A percentile compares a stretch with the other conserved stretches of the same genome.
These are phyloP conservation scores for Hipparchia semele DNA, from an alignment of 2,888 invertebrate species.

Conservation along the genomic window DNA sequence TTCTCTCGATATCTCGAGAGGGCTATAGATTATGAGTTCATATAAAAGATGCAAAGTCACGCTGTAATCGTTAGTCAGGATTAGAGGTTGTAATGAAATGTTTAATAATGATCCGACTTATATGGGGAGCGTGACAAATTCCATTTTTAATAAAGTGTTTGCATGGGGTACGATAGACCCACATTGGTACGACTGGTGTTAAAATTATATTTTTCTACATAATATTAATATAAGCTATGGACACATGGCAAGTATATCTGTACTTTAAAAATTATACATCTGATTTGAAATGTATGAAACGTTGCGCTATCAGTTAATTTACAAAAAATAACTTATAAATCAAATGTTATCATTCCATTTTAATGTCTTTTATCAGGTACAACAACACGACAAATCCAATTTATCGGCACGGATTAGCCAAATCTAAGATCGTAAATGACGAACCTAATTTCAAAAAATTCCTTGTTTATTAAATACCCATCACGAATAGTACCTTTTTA, in stretches of 20 bases:
- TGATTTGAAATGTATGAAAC: conserved; percentile 1
- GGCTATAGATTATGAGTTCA: conserved; percentile 24
- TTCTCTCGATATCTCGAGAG: conserved; percentile 9
- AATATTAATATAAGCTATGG: too few species aligned
- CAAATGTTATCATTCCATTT: conserved; percentile 78
- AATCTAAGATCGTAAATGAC: conserved; percentile 66
- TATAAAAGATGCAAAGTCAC: conserved; percentile 63
- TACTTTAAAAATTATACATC: too few species aligned
- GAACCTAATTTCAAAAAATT: conserved; percentile 42
- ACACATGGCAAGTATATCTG: too few species aligned
- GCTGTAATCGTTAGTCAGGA: conserved; percentile 67
- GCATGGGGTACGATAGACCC: conserved; percentile 37
- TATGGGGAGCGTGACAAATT: conserved; percentile 74
- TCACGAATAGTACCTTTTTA: background rate
- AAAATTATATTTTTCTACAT: conserved; percentile 1
- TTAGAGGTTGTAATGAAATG: conserved; percentile 63
- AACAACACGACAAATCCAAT: conserved; percentile 65
- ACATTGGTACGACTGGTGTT: conserved; percentile 32
- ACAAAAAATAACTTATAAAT: conserved; percentile 63
- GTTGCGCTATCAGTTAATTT: conserved; percentile 31
- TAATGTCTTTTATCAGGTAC: conserved; percentile 69
- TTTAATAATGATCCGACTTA: conserved; percentile 59
- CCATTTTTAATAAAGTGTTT: conserved; percentile 57
- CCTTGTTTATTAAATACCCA: conserved; percentile 2
- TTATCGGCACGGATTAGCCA: conserved; percentile 67